Conservation (phyloP, 2,888 invertebrate species). For the Caenorhabditis sinica region DNA sequence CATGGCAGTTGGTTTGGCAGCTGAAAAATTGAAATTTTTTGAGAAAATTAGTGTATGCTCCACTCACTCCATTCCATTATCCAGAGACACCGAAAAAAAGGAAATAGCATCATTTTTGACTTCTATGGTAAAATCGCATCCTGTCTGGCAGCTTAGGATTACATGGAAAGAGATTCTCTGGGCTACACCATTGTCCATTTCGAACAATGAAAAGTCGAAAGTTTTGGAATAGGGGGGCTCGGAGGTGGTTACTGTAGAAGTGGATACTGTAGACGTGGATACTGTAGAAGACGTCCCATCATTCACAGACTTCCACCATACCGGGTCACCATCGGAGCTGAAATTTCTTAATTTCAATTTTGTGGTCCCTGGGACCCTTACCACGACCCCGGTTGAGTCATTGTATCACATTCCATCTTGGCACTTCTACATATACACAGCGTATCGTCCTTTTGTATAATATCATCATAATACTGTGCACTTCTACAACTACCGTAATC, state of each 20-base stretch:
- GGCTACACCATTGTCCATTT: neutral
- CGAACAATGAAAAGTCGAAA: neutral
- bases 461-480: neutral
- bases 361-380: neutral
- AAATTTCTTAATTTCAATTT: neutral
- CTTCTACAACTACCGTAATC: neutral
- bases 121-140: neutral
- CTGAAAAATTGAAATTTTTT: neutral
- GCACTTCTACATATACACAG: constrained; percentile 26
- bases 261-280: neutral
- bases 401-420: neutral
- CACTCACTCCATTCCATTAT: neutral
- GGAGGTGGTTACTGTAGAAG: neutral
- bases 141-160: neutral
- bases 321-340: constrained; percentile 5
- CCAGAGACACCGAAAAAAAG: neutral
- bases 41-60: neutral
- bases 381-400: neutral
- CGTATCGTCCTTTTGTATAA: constrained; percentile 2
- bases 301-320: neutral
- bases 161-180: neutral
- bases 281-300: neutral
- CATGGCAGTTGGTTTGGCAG: neutral
- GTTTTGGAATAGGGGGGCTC: neutral
- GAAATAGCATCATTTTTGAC: neutral